Evolutionary conservation across 2,797 vertebrate species (phyloP).

Genomic region (Hylomyscus alleni): DNA sequence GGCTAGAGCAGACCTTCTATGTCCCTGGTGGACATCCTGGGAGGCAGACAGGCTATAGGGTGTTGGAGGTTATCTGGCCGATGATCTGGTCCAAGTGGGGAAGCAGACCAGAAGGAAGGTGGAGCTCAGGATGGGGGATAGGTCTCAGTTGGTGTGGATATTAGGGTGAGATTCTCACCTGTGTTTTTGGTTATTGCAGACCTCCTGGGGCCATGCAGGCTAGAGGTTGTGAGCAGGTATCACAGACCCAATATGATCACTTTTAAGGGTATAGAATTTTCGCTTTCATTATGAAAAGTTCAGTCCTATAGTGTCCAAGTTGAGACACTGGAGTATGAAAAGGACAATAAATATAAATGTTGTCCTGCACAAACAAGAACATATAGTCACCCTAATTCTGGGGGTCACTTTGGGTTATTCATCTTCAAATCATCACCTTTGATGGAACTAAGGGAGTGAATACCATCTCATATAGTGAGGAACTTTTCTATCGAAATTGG

Average conservation of each 20-base stretch:
- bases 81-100: too few species aligned
- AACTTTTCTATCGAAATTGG: slow-evolving; percentile 23
- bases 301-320: not conserved
- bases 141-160: too few species aligned
- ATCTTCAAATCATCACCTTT: slow-evolving; percentile 42
- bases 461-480: not conserved
- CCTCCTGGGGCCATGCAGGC: too few species aligned
- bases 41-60: too few species aligned
- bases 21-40: too few species aligned
- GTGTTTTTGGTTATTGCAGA: too few species aligned
- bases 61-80: too few species aligned
- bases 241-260: not conserved
- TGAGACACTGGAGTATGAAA: not conserved
- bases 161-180: too few species aligned
- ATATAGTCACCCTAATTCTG: not conserved
- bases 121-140: too few species aligned
- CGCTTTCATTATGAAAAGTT: slow-evolving; percentile 37
- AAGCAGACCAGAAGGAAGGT: too few species aligned
- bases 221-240: not conserved
- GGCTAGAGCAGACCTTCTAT: too few species aligned
- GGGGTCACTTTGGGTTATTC: slow-evolving; percentile 23
- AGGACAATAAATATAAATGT: not conserved
- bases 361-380: not conserved
- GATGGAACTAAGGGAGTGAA: not conserved
- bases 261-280: not conserved